Percentiles rank a stretch among this genome's conserved stretches.
phyloP scores from a whole-genome alignment of 2,888 invertebrate genomes.

The Steinernema hermaphroditum region DNA sequence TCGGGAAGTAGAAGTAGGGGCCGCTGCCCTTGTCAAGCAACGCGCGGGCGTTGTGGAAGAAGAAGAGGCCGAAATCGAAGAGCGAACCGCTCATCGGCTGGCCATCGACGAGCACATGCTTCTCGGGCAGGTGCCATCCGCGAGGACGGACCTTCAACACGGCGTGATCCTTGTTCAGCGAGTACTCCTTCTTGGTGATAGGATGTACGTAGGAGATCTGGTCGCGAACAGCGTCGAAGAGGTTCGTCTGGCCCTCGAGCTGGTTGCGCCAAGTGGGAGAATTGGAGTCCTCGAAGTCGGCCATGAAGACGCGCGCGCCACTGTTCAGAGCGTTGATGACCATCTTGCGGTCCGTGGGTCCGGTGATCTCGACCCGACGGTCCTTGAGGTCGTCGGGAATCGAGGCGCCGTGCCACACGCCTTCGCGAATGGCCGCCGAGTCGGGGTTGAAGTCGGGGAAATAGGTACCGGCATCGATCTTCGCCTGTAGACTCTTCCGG shows the following conservation, averaged over 20 bases:
- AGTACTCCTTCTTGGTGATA: constrained; percentile 63
- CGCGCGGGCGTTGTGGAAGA: constrained; percentile 74
- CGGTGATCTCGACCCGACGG: constrained; percentile 69
- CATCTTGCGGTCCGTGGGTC: constrained; percentile 72
- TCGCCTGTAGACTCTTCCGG: constrained; percentile 53
- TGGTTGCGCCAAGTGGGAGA: constrained; percentile 78
- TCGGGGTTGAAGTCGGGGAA: constrained; percentile 69
- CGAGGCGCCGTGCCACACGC: constrained; percentile 73
- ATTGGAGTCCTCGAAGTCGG: constrained; percentile 73
- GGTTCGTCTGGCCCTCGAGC: constrained; percentile 73
- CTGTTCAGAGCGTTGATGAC: constrained; percentile 75
- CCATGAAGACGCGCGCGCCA: constrained; percentile 66
- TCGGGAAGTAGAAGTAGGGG: constrained; percentile 77
- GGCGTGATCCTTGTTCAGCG: constrained; percentile 70
- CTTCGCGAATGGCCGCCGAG: constrained; percentile 69
- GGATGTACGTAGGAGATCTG: constrained; percentile 65
- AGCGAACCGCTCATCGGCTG: constrained; percentile 72
- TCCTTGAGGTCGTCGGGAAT: constrained; percentile 61
- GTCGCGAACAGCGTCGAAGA: constrained; percentile 72
- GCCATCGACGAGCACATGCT: constrained; percentile 66
- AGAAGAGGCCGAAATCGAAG: constrained; percentile 76
- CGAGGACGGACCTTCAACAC: constrained; percentile 75
- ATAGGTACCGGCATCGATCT: constrained; percentile 62
- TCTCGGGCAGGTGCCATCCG: constrained; percentile 78
- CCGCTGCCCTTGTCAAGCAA: constrained; percentile 72